Evolutionary conservation across 2,113 vertebrate species (phyloP).

Genomic region (Microcebus lehilahytsara): DNA sequence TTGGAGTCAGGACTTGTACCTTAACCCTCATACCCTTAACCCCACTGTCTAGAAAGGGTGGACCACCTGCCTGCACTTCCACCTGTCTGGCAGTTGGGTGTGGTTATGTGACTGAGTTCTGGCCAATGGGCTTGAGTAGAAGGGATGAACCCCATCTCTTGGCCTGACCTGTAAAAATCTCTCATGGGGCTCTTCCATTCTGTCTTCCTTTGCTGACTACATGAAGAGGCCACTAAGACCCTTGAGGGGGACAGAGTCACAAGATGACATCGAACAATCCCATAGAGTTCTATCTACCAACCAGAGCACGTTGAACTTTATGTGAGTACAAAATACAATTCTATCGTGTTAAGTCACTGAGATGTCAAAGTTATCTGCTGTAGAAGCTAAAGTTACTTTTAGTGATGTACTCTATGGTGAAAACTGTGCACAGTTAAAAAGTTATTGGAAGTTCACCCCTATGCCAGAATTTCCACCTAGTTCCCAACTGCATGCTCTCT

Average conservation of each 20-base stretch:
- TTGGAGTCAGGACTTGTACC: neutral
- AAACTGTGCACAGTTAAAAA: neutral
- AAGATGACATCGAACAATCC: neutral
- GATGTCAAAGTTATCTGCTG: neutral
- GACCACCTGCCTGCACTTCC: neutral
- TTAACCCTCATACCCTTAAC: neutral
- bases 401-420: neutral
- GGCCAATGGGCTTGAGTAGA: neutral
- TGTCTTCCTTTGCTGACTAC: neutral
- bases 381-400: neutral
- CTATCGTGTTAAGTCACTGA: neutral
- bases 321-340: neutral
- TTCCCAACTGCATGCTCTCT: neutral
- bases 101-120: neutral
- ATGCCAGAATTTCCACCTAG: neutral
- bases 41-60: neutral
- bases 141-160: neutral
- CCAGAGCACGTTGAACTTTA: neutral
- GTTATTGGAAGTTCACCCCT: neutral
- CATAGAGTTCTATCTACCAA: neutral
- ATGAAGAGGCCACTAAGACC: neutral
- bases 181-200: neutral
- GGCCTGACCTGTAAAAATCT: neutral
- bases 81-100: neutral
- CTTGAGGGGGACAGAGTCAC: neutral